Evolutionary conservation across 1,140 invertebrate species (phyloP).

Genomic region (Drosophila pectinifera): DNA sequence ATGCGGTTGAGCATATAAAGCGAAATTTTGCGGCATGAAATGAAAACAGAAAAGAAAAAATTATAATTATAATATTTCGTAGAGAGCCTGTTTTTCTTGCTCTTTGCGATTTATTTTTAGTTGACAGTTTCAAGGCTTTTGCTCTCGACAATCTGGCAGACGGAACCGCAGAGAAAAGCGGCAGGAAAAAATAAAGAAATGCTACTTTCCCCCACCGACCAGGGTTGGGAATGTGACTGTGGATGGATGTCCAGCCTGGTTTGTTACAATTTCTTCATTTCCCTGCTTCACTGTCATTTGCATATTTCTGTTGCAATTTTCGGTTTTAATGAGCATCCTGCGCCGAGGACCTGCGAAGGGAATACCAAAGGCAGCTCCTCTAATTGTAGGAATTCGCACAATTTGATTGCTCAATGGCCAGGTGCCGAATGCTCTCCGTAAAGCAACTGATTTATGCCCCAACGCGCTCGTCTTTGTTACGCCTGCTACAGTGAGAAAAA

Average conservation of each 20-base stretch:
- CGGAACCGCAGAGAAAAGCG: constrained; percentile 49
- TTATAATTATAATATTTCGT: constrained; percentile 70
- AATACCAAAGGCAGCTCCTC: constrained; percentile 19
- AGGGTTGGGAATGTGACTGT: constrained; percentile 18
- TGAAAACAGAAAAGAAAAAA: constrained; percentile 50
- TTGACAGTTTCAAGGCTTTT: constrained; percentile 82
- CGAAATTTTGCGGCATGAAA: constrained; percentile 51
- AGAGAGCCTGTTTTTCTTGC: constrained; percentile 12
- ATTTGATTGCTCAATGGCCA: constrained; percentile 73
- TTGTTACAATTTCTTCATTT: constrained; percentile 3
- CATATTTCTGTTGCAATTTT: constrained; percentile 51
- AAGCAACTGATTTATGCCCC: constrained; percentile 66
- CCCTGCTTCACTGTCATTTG: constrained; percentile 40
- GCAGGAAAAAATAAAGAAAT: constrained; percentile 52
- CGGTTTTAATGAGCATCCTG: constrained; percentile 62
- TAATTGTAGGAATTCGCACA: constrained; percentile 64
- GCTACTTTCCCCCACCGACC: constrained; percentile 47
- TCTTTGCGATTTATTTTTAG: constrained; percentile 81
- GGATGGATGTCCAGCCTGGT: constrained; percentile 26
- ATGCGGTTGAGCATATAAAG: constrained; percentile 58
- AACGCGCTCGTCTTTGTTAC: constrained; percentile 49
- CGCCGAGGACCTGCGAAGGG: constrained; percentile 5
- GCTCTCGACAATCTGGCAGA: constrained; percentile 37
- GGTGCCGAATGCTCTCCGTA: constrained; percentile 23
- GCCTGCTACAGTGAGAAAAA: constrained; percentile 13